Evolutionary conservation across 2,797 vertebrate genomes (phyloP), one percentile per base, ranked within the genome.

Genomic region (Allenopithecus nigroviridis): DNA sequence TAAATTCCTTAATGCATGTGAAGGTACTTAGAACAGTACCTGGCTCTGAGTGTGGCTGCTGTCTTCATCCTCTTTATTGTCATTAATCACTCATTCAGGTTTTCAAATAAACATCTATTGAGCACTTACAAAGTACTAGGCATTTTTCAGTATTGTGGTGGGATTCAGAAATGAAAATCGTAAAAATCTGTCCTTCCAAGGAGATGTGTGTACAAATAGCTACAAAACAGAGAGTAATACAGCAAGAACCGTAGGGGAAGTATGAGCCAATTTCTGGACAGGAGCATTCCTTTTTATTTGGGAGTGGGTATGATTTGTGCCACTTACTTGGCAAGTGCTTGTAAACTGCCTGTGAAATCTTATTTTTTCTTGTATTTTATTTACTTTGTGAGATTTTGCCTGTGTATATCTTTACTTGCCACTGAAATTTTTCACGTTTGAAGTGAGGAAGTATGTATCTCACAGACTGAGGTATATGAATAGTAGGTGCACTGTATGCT

Each of bases 301-400:
- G 46, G 36, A 70, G 8, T 53, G 28, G 4, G 12, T 78, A 12
- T 89, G 9, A 43, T 84, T 80, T 93, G 21, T 97, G 86, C 64
- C 28, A 92, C 28, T 74, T 83, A 43, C 39, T 96, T 86, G 39
- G n/a, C 68, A 94, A 92, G 22, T 94, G 81, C 26, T 93, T 13
- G 50, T 79, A 55, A 55, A 46, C 55, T 83, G 43, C 74, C 30
- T 89, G 3, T 91, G 84, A 89, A 87, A 76, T 78, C 26, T 80
- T 64, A 5, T 55, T 28, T 76, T 96, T 89, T 75, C 48, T 22
- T 78, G 7, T 83, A 55, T 75, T 90, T 30, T 68, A 24, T 24
- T 84, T 94, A 89, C 39, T 72, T 91, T 75, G 70, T 70, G 78
- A 78, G 80, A 96, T 94, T 94, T 84, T 93, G 53, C 36, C 21